Base-by-base conservation (phyloP, 2,113 vertebrate genomes). In the Gasterosteus aculeatus region DNA sequence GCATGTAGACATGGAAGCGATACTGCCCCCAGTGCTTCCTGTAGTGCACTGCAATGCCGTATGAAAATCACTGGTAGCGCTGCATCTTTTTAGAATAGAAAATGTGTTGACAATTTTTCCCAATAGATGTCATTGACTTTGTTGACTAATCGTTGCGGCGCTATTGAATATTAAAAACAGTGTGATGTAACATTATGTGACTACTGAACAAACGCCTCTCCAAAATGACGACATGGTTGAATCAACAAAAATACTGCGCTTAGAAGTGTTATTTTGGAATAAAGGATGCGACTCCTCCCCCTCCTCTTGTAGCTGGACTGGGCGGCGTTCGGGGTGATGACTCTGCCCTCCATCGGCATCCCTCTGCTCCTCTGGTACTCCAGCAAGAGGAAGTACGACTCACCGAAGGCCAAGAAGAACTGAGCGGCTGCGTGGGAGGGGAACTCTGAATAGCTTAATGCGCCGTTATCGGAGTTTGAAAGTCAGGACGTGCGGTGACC, bases 321-420 rank as follows among this genome's bases (percentile, higher is more conserved):
- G 97, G 96, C 96, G 0, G 98, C 98, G 0, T 99, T 99, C 0
- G 97, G 97, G 0, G 96, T 99, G 79, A 99, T 99, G 98, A 99
- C 98, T 0, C 91, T 99, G 6, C 98, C 98, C 1, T 99, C 98
- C 87, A 98, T 99, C 0, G 97, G 97, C 29, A 96, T 99, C 88
- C 98, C 97, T 0, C 94, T 99, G 84, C 94, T 99, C n/a, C 91
- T 99, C 38, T 99, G 98, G 97, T 99, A 96, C 84, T 98, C 98
- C 5, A 99, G 97, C 94, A 99, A 98, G 89, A 95, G 96, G 46
- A 99, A 99, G 75, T 99, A 99, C 0, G 97, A 99, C 90, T 95
- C 95, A 0, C 95, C 96, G 38, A 98, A 97, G 79, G 80, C 91
- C 85, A 99, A 97, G 93, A 98, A 98, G 93, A 98, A 98, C 93